Conservation (phyloP, 53 echinoderm and acorn worm genomes). For the Arbacia lixula region DNA sequence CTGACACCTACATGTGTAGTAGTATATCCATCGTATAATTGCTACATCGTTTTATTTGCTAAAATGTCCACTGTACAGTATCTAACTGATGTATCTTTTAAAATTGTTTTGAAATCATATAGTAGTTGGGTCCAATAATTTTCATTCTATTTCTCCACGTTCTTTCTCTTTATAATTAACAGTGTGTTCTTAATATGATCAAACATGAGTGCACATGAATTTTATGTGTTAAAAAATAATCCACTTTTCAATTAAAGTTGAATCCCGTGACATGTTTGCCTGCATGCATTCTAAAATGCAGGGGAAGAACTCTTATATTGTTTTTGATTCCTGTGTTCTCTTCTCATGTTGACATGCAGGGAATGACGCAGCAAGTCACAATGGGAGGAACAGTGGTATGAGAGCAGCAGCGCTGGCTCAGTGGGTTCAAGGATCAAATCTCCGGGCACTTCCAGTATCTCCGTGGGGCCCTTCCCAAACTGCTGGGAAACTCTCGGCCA, state of each 20-base stretch:
- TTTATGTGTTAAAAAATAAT: not conserved
- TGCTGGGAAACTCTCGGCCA: slow-evolving; percentile 8
- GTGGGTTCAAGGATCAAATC: slow-evolving; percentile 11
- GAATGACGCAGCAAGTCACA: slow-evolving; percentile 58
- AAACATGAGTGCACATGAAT: not conserved
- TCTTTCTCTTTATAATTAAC: too few species aligned
- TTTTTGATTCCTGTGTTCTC: not conserved
- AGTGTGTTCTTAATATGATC: too few species aligned
- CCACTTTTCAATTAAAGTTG: not conserved
- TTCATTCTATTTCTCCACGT: too few species aligned
- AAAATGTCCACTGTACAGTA: too few species aligned
- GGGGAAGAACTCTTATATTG: not conserved
- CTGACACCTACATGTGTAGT: too few species aligned
- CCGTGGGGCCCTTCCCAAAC: slow-evolving; percentile 1
- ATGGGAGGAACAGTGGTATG: slow-evolving; percentile 60
- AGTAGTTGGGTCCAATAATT: too few species aligned
- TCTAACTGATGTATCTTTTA: too few species aligned
- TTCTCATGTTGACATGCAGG: slow-evolving; percentile 4
- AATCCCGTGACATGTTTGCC: not conserved
- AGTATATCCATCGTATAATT: too few species aligned
- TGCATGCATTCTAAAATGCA: not conserved
- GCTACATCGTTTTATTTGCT: too few species aligned
- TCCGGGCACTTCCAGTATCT: slow-evolving; percentile 11
- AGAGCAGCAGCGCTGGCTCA: not conserved
- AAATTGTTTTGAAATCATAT: too few species aligned